Evolutionary conservation across 92 coral and sea anemone species (phyloP).

Genomic region (Pocillopora meandrina): DNA sequence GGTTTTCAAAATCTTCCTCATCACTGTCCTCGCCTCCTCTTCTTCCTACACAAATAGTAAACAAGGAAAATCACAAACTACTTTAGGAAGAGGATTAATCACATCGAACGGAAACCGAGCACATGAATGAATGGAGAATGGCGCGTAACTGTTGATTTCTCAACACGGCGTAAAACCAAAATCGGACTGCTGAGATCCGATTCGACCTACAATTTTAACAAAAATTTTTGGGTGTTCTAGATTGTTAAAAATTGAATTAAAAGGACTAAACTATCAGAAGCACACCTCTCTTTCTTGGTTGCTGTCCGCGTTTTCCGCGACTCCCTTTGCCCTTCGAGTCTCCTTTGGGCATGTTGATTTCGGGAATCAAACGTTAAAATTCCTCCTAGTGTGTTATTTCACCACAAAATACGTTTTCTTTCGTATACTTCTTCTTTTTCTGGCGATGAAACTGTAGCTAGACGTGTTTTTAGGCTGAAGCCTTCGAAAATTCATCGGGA

Average conservation of each 20-base stretch:
- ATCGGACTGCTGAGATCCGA: neutral
- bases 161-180: conserved; percentile 9
- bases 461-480: conserved; percentile 55
- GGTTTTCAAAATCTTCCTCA: conserved; percentile 74
- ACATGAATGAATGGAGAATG: conserved; percentile 11
- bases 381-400: conserved; percentile 57
- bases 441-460: conserved; percentile 68
- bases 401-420: conserved; percentile 80
- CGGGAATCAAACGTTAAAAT: conserved; percentile 30
- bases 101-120: neutral
- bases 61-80: neutral
- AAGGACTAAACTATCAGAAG: neutral
- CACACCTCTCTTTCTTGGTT: conserved; percentile 72
- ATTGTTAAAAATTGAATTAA: neutral
- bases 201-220: neutral
- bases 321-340: conserved; percentile 69
- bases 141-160: conserved; percentile 25
- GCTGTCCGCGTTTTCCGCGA: conserved; percentile 64
- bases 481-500: conserved; percentile 88
- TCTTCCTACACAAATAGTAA: conserved; percentile 18
- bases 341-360: conserved; percentile 72
- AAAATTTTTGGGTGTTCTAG: neutral
- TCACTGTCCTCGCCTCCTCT: conserved; percentile 45
- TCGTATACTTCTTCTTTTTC: conserved; percentile 91
- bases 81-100: neutral